These are phyloP conservation scores for Oegoconia quadripuncta DNA, from an alignment of 2,888 invertebrate species.

Conservation along the genomic window DNA sequence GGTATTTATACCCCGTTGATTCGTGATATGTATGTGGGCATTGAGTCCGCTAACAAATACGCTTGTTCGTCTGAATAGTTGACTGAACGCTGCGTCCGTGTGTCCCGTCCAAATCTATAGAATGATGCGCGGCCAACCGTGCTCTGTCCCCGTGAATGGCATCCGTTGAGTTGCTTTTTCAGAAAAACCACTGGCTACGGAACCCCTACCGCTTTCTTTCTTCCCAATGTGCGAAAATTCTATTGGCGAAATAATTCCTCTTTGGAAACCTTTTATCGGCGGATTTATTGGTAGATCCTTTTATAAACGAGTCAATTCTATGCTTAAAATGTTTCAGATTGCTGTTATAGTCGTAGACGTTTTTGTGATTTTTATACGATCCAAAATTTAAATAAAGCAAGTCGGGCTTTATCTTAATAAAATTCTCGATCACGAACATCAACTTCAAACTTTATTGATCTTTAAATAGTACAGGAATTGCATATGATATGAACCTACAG, in stretches of 20 bases:
- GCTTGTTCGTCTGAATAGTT: conserved; percentile 10
- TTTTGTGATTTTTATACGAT: too few relatives aligned
- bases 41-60: neutral
- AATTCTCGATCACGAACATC: too few relatives aligned
- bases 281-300: conserved; percentile 30
- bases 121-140: conserved; percentile 42
- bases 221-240: conserved; percentile 56
- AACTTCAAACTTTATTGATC: too few relatives aligned
- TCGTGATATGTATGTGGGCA: neutral
- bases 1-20: neutral
- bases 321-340: conserved; percentile 20
- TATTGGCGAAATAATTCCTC: conserved; percentile 60
- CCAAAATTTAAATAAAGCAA: too few relatives aligned
- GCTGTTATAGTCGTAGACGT: too few relatives aligned
- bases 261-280: conserved; percentile 43
- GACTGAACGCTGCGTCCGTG: conserved; percentile 23
- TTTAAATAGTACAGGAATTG: too few relatives aligned
- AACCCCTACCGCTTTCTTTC: conserved; percentile 45
- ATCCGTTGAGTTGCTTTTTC: conserved; percentile 52
- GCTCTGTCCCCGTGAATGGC: conserved; percentile 38
- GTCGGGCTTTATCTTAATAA: too few relatives aligned
- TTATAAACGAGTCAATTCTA: conserved; percentile 26
- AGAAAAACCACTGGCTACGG: conserved; percentile 59
- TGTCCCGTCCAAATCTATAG: conserved; percentile 34
- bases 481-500: too few relatives aligned